A percentile compares a stretch with the other conserved stretches of the same genome.
phyloP scores from a whole-genome alignment of 2,113 vertebrate genomes.

The Lathamus discolor region DNA sequence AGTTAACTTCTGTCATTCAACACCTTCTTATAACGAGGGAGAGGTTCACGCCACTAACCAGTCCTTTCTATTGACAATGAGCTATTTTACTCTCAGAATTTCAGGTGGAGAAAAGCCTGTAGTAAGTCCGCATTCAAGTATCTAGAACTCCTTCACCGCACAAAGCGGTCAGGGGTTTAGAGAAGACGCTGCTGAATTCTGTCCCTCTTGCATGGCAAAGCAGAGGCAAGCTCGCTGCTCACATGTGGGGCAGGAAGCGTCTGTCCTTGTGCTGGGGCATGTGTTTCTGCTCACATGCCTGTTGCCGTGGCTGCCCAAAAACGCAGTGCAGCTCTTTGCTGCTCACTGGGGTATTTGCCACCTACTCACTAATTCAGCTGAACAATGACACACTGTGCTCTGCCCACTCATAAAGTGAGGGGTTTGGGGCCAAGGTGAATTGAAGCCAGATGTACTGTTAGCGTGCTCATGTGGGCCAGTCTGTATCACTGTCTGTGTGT shows the following conservation, averaged over 20 bases:
- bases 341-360: neutral
- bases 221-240: neutral
- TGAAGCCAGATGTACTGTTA: fast-evolving
- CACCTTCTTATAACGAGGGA: neutral
- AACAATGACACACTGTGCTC: neutral
- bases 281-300: no score
- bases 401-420: neutral
- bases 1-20: neutral
- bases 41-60: neutral
- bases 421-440: neutral
- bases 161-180: neutral
- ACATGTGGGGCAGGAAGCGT: neutral
- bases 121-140: neutral
- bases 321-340: fast-evolving
- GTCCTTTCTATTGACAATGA: neutral
- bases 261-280: neutral
- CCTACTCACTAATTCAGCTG: neutral
- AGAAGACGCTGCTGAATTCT: neutral
- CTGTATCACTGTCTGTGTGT: fast-evolving
- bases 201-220: neutral
- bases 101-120: neutral
- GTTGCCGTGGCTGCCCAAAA: neutral
- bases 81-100: neutral
- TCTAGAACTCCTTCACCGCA: neutral
- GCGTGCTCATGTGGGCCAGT: fast-evolving